phyloP scores from a whole-genome alignment of 2,888 invertebrate genomes.

The Parnassius mnemosyne region DNA sequence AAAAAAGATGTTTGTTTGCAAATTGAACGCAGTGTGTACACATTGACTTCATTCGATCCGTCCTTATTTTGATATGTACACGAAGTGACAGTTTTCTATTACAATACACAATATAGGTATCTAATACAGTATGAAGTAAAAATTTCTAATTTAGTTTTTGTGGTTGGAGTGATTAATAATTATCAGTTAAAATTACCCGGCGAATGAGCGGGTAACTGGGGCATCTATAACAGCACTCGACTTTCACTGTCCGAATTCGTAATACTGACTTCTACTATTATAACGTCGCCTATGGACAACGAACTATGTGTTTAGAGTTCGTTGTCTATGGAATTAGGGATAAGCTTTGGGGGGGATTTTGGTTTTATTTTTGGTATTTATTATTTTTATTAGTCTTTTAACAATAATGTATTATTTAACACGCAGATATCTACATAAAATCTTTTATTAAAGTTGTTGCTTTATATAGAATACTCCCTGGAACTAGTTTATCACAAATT shows the following conservation, averaged over 20 bases:
- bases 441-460: too few relatives aligned
- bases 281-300: conserved; percentile 7
- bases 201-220: conserved; percentile 24
- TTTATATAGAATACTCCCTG: too few relatives aligned
- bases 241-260: conserved; percentile 24
- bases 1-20: conserved; percentile 15
- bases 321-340: too few relatives aligned
- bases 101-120: conserved; percentile 10
- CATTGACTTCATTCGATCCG: conserved; percentile 6
- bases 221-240: conserved; percentile 24
- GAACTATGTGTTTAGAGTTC: too few relatives aligned
- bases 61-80: conserved; percentile 7
- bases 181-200: conserved; percentile 21
- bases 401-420: too few relatives aligned
- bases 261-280: conserved; percentile 11
- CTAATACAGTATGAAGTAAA: conserved; percentile 11
- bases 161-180: conserved; percentile 20
- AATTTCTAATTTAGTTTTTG: conserved; percentile 18
- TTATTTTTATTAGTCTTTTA: too few relatives aligned
- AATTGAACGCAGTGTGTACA: conserved; percentile 1
- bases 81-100: conserved; percentile 20
- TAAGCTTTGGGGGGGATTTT: too few relatives aligned
- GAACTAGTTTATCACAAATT: too few relatives aligned
- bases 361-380: too few relatives aligned
- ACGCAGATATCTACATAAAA: too few relatives aligned